These are phyloP conservation scores for Haemorhous mexicanus DNA, from an alignment of 2,113 vertebrate species.

Conservation along the genomic window DNA sequence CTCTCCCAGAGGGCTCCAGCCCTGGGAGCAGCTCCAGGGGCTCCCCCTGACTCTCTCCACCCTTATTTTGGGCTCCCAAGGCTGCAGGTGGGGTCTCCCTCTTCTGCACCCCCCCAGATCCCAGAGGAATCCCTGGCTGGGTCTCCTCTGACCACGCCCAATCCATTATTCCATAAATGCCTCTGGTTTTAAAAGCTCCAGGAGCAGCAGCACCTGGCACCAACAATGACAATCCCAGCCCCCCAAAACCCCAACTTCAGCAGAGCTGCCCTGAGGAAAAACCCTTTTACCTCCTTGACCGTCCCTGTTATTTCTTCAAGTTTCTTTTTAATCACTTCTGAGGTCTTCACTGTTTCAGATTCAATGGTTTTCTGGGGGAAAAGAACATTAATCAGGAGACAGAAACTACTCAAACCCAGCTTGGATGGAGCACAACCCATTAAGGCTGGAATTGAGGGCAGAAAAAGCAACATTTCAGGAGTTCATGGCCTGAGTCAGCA, in stretches of 20 bases:
- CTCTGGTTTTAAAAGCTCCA: neutral
- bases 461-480: neutral
- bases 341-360: conserved; percentile 91
- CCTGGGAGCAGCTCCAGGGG: neutral
- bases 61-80: neutral
- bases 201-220: neutral
- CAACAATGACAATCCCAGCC: neutral
- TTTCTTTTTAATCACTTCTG: conserved; percentile 89
- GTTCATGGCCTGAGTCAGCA: neutral
- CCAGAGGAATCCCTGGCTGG: neutral
- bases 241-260: neutral
- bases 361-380: conserved; percentile 88
- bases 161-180: neutral
- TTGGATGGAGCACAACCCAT: neutral
- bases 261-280: neutral
- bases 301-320: conserved; percentile 85
- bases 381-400: neutral
- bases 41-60: neutral
- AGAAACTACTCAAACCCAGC: neutral
- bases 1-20: neutral
- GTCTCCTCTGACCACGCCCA: neutral
- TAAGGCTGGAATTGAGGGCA: neutral
- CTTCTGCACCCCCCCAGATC: neutral
- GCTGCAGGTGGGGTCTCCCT: neutral
- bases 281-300: conserved; percentile 84